A percentile compares a stretch with the other conserved stretches of the same genome.
Conservation (phyloP, 2,113 vertebrate genomes). For the Tetrao urogallus region DNA sequence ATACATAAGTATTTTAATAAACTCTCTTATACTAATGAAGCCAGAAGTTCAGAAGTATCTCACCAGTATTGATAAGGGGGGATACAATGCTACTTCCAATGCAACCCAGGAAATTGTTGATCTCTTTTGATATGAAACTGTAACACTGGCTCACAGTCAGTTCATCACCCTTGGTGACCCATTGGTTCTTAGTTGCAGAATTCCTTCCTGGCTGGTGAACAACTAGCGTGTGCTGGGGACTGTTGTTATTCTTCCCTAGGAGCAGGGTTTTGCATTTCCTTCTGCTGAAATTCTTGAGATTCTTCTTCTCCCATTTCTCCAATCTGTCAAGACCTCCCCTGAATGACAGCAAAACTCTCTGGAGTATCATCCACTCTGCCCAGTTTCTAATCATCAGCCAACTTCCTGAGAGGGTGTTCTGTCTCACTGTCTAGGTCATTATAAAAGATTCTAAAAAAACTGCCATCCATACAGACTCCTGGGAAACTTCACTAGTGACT, state of each 20-base stretch:
- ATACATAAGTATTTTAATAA: background rate
- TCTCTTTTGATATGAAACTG: too few relatives aligned
- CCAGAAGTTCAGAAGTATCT: background rate
- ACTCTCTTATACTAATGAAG: background rate
- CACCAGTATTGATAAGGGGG: background rate
- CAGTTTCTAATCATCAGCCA: background rate
- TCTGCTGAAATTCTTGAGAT: background rate
- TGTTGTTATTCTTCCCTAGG: too few relatives aligned
- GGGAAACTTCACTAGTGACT: background rate
- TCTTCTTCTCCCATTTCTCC: background rate
- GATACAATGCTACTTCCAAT: background rate
- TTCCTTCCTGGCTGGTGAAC: too few relatives aligned
- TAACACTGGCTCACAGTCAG: too few relatives aligned
- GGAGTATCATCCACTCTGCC: background rate
- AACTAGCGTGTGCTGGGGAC: too few relatives aligned
- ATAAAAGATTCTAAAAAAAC: background rate
- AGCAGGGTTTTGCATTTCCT: too few relatives aligned
- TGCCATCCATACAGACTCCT: background rate
- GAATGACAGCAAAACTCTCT: background rate
- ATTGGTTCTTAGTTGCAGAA: too few relatives aligned
- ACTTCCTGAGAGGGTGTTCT: background rate
- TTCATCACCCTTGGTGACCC: too few relatives aligned
- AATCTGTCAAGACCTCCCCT: background rate
- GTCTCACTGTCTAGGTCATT: background rate
- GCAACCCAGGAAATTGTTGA: background rate